These are phyloP conservation scores for Clarias batrachus DNA, from an alignment of 2,113 vertebrate species.

Conservation along the genomic window DNA sequence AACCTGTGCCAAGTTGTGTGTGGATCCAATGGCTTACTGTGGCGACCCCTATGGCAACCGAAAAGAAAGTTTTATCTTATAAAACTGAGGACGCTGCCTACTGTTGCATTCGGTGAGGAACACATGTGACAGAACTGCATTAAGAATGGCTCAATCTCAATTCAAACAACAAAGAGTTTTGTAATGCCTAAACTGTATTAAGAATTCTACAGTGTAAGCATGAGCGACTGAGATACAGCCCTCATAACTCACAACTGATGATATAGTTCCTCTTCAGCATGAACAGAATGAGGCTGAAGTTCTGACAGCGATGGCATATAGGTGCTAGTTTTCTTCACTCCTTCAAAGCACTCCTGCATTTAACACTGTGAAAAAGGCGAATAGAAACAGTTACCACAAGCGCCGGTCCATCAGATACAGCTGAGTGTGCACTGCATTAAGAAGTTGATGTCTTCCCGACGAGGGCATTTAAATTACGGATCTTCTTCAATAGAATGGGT, in stretches of 20 bases:
- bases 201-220: not conserved
- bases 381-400: not conserved
- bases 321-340: not conserved
- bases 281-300: not conserved
- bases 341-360: not conserved
- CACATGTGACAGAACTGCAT: too few species aligned
- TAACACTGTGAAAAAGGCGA: not conserved
- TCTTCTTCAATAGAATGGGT: not conserved
- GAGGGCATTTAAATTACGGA: not conserved
- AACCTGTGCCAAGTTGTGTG: too few species aligned
- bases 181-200: not conserved
- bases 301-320: not conserved
- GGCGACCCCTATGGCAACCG: too few species aligned
- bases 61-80: too few species aligned
- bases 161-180: not conserved
- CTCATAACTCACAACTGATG: not conserved
- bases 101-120: too few species aligned
- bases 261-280: not conserved
- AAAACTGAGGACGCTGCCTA: too few species aligned
- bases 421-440: not conserved
- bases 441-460: not conserved
- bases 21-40: too few species aligned
- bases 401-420: not conserved
- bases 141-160: not conserved
- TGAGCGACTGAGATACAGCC: not conserved